Evolutionary conservation across 2,797 vertebrate species (phyloP).

Genomic region (Brachyrhaphis roseni): DNA sequence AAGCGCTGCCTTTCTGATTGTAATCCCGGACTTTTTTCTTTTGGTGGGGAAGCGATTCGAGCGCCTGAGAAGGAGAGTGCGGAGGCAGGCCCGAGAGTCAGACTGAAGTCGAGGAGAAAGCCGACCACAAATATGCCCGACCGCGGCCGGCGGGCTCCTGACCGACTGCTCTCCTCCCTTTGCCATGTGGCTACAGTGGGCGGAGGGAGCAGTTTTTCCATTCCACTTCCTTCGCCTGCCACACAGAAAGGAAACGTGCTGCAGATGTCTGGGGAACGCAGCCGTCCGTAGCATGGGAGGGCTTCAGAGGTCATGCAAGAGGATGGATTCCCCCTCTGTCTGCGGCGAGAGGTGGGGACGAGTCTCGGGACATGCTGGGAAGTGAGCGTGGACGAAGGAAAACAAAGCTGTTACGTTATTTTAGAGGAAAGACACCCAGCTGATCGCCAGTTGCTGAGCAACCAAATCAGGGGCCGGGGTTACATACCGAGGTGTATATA

Average conservation of each 20-base stretch:
- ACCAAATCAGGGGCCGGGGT: background rate
- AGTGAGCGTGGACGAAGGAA: background rate
- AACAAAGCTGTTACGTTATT: background rate
- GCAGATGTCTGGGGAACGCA: conserved; percentile 76
- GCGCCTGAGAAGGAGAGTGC: conserved; percentile 34
- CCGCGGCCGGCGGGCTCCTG: conserved; percentile 81
- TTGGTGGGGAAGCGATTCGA: conserved; percentile 20
- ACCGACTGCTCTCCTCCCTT: conserved; percentile 79
- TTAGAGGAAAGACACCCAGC: background rate
- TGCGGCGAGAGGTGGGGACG: conserved; percentile 11
- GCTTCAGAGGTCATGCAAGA: conserved; percentile 22
- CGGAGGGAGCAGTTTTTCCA: conserved; percentile 77
- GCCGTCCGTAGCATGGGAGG: conserved; percentile 23
- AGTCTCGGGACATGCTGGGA: background rate
- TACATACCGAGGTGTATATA: background rate
- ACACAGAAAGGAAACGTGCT: conserved; percentile 76
- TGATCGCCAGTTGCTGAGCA: conserved; percentile 2
- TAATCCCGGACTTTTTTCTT: conserved; percentile 13
- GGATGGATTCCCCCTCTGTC: conserved; percentile 26
- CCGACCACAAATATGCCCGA: conserved; percentile 83
- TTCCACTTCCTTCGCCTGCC: conserved; percentile 74
- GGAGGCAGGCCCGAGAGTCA: conserved; percentile 33
- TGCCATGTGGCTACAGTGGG: conserved; percentile 72
- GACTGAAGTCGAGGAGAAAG: conserved; percentile 68
- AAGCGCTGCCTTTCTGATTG: conserved; percentile 58